Conservation (phyloP, 2,797 vertebrate genomes). For the Botia almorhae region DNA sequence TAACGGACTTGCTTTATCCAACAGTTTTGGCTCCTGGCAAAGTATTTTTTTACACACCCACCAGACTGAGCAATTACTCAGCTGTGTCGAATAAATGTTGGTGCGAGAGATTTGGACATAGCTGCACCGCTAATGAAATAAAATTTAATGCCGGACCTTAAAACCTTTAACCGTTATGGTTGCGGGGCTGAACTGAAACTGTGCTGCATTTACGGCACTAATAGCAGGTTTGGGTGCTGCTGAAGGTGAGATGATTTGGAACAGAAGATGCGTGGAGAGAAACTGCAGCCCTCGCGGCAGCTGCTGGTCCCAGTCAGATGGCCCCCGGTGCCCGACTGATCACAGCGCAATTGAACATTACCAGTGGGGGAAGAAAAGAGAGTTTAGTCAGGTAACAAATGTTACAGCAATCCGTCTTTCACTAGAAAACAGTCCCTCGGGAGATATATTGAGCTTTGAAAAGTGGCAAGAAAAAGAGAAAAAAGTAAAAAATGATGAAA, state of each 20-base stretch:
- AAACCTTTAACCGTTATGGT: conserved; percentile 22
- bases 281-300: conserved; percentile 15
- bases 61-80: conserved; percentile 13
- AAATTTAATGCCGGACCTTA: conserved; percentile 18
- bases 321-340: conserved; percentile 32
- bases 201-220: conserved; percentile 19
- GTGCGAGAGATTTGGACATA: conserved; percentile 16
- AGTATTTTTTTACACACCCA: background rate
- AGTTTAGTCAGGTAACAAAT: conserved; percentile 46
- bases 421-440: conserved; percentile 42
- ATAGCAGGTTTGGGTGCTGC: background rate
- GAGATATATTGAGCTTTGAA: conserved; percentile 34
- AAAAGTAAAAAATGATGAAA: conserved; percentile 35
- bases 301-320: conserved; percentile 16
- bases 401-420: conserved; percentile 47
- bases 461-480: conserved; percentile 23
- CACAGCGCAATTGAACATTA: conserved; percentile 23
- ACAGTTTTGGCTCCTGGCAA: conserved; percentile 1
- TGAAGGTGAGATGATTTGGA: conserved; percentile 17
- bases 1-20: conserved; percentile 7
- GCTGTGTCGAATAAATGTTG: conserved; percentile 23
- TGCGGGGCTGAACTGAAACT: conserved; percentile 24
- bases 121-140: conserved; percentile 21
- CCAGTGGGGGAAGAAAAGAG: conserved; percentile 47
- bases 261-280: conserved; percentile 5